Evolutionary conservation across 2,888 invertebrate species (phyloP).

Genomic region (Trissonchulus sp.): DNA sequence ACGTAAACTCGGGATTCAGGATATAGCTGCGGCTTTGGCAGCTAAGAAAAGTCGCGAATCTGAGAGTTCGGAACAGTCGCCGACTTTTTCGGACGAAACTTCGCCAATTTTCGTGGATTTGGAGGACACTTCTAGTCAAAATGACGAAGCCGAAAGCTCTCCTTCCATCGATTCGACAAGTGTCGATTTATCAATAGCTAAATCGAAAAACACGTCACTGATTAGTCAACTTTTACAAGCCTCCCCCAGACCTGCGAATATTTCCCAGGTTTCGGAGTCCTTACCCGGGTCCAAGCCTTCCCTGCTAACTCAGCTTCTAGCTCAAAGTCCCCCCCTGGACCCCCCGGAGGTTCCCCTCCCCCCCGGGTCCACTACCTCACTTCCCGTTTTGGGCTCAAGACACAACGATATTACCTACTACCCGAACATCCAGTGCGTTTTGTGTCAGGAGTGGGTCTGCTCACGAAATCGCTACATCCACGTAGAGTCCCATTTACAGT

Average conservation of each 20-base stretch:
- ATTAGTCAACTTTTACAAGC: too few relatives aligned
- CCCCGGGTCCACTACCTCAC: too few relatives aligned
- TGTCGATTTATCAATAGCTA: too few relatives aligned
- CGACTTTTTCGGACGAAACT: background rate
- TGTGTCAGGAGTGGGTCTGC: conserved; percentile 38
- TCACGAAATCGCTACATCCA: conserved; percentile 37
- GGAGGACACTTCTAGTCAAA: too few relatives aligned
- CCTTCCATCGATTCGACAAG: background rate
- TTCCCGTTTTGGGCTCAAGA: conserved; percentile 54
- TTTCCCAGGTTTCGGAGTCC: too few relatives aligned
- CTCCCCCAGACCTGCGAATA: too few relatives aligned
- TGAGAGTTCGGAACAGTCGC: background rate
- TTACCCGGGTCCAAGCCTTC: too few relatives aligned
- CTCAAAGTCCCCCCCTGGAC: background rate
- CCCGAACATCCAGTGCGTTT: conserved; percentile 37
- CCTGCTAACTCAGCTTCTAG: background rate
- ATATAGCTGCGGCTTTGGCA: background rate
- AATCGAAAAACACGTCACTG: too few relatives aligned
- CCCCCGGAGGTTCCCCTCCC: background rate
- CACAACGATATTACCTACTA: conserved; percentile 50
- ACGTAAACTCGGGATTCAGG: background rate
- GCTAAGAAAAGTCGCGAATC: background rate
- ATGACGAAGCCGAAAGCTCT: too few relatives aligned
- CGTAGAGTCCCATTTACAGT: conserved; percentile 37
- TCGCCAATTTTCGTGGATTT: background rate